phyloP scores from a whole-genome alignment of 2,888 invertebrate genomes.

The Autographa gamma region DNA sequence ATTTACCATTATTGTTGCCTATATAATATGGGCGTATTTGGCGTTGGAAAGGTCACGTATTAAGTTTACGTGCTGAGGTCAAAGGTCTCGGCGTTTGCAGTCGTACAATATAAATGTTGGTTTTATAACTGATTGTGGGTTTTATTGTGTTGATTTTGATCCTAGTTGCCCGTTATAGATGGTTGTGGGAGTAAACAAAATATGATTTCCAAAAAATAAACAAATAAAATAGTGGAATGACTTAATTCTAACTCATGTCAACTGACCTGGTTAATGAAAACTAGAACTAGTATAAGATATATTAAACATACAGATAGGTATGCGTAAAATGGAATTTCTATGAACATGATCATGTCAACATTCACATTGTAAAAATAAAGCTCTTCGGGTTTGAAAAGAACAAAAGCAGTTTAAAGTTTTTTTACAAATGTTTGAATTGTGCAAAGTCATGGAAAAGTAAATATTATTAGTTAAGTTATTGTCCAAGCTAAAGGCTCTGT shows the following conservation, averaged over 20 bases:
- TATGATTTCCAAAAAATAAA: no score
- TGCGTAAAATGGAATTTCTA: no score
- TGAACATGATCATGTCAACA: no score
- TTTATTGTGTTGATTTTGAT: neutral
- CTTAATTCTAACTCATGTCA: no score
- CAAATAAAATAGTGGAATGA: no score
- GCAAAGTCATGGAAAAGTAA: neutral
- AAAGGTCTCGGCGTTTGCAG: constrained; percentile 31
- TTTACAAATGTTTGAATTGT: neutral
- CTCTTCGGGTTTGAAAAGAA: neutral
- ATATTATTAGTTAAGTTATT: constrained; percentile 12
- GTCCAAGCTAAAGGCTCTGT: constrained; percentile 33
- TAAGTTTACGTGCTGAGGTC: constrained; percentile 21
- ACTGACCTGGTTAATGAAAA: no score
- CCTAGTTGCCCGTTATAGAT: neutral
- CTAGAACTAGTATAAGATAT: no score
- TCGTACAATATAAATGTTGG: constrained; percentile 6
- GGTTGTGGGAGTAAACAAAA: no score
- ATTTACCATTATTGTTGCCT: constrained; percentile 40
- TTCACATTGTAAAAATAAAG: neutral
- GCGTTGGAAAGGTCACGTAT: constrained; percentile 26
- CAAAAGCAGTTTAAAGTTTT: neutral
- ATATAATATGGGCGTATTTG: constrained; percentile 28
- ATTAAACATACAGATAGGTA: no score
- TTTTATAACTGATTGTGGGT: neutral